These are phyloP conservation scores for Seladonia tumulorum DNA, from an alignment of 2,888 invertebrate genomes.

Conservation along the genomic window DNA sequence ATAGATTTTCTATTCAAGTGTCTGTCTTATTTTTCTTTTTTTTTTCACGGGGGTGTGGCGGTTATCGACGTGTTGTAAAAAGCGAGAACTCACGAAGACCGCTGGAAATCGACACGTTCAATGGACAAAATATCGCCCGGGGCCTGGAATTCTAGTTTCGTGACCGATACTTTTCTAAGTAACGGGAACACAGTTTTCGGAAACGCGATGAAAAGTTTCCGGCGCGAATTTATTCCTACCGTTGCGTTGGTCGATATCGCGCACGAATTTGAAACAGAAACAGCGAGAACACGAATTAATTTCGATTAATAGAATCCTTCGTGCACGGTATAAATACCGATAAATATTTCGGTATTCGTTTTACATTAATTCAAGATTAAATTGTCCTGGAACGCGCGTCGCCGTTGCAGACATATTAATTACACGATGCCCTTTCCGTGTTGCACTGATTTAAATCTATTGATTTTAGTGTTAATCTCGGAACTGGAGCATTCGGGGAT, in stretches of 20 bases:
- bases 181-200: neutral
- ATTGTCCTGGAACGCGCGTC: constrained; percentile 28
- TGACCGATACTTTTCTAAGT: constrained; percentile 19
- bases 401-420: constrained; percentile 49
- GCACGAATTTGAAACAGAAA: neutral
- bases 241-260: neutral
- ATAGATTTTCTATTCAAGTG: neutral
- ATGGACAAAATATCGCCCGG: neutral
- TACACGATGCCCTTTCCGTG: constrained; percentile 54
- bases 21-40: neutral
- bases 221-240: neutral
- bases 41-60: neutral
- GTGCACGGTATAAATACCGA: constrained; percentile 16
- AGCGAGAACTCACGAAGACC: neutral
- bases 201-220: neutral
- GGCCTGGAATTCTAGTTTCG: neutral
- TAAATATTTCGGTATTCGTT: constrained; percentile 55
- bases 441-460: constrained; percentile 53
- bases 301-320: constrained; percentile 18
- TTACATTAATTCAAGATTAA: constrained; percentile 64
- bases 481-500: constrained; percentile 43
- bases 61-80: constrained; percentile 17
- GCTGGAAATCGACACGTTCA: neutral
- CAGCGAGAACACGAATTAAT: constrained; percentile 25
- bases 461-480: constrained; percentile 58